Base-by-base conservation (phyloP, 2,797 vertebrate species). In the Coilia nasus region DNA sequence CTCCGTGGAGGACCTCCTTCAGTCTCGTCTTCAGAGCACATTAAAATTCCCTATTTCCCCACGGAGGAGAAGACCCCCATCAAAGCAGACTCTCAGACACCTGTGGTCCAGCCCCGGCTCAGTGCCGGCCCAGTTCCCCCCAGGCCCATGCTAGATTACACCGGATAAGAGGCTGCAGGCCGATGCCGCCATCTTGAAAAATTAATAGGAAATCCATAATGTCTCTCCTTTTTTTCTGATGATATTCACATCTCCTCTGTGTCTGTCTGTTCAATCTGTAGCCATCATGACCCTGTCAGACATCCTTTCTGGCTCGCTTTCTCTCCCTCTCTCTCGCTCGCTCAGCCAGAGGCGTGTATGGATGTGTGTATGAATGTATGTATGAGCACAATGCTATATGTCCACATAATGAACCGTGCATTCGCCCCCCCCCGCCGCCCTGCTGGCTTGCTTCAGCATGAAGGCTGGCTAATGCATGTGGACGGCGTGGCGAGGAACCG, bases 281-380 rank as follows among this genome's bases (percentile, higher is more conserved):
- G 28, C 15, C 31, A 75, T 75, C 67, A 75, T 75, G 31, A 35
- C 67, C 28, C 67, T 75, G 31, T 75, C 67, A 41, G 17, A 75
- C 67, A 75, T 75, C 28, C 31, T 41, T 19, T 14, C 67, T 15
- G 28, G 6, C 28, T 71, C 25, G 12, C 25, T 71, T 23, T 15
- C 25, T 14, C 64, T 67, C 23, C 14, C 23, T 67, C 62, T 67
- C 62, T 71, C 25, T 71, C 64, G 31, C 23, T 71, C 64, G 0
- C 64, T 71, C 64, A 12, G 28, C 28, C 28, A 75, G 28, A 35
- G 28, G 35, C 67, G 15, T 41, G 67, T 59, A 59, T 21, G 57
- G 19, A 59, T 59, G 57, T 59, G 21, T 59, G 57, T 75, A 75
- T 75, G 67, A 75, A 35, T 75, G 67, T 75, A 75, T 75, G 67